Base-by-base conservation (phyloP, 2,888 invertebrate genomes). In the Papilio demoleus region DNA sequence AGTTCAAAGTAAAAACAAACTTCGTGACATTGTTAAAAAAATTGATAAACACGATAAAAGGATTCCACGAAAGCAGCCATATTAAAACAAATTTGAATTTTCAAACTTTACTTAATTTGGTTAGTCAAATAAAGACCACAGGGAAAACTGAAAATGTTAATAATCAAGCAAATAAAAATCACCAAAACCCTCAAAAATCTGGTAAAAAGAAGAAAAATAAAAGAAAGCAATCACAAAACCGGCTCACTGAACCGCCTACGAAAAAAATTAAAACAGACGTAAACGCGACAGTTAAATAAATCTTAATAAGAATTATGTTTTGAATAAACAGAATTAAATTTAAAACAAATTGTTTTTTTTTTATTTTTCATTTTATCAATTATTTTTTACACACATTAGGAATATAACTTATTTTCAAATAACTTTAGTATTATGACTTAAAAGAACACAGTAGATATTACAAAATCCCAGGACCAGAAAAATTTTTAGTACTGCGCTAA, bases 21-120 rank as follows among this genome's bases (percentile, higher is more conserved):
- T 95, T 94, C 78, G 83, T 94, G 66, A 84, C 84, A 38, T 84
- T 92, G 59, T 78, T 95, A 22, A 93, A 93, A 75, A 93, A 90
- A 71, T 78, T 95, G 62, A 84, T 95, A 38, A 90, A 90, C 53
- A 83, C 85, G 8, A 90, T 94, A 40, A 93, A 90, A 84, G 81
- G 83, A 71, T 89, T 90, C 69, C 89, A 93, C 74, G 87, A 89
- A 77, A 86, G 84, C 72, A 81, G 85, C 72, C 81, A 88, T 74
- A 75, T 89, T 67, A 74, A 84, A 71, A 83, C 83, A 36, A 79
- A 77, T 60, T 72, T 91, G 73, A 82, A 91, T 76, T 88, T 87
- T 72, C 83, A 85, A 68, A 70, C 71, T 4, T 75, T 89, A 56
- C 71, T 84, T 69, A 82, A 85, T 24, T 76, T 77, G 68, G 79